These are phyloP conservation scores for Oreotragus oreotragus DNA, from an alignment of 2,113 vertebrate genomes.

Conservation along the genomic window DNA sequence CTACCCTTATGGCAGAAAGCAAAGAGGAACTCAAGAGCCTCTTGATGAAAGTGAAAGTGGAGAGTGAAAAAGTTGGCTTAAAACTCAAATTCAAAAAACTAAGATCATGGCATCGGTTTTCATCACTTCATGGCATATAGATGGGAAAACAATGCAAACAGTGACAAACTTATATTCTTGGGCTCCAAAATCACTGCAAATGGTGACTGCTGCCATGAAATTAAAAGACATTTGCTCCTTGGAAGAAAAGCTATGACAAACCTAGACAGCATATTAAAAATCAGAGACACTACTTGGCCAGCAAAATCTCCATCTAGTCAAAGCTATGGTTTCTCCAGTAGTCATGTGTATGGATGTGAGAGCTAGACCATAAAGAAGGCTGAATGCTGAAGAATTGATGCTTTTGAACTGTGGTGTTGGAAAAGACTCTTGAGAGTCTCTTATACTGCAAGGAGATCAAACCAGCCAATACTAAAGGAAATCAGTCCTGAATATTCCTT, in stretches of 20 bases:
- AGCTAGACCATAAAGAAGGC: neutral
- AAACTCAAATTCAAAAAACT: neutral
- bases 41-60: neutral
- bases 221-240: neutral
- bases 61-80: neutral
- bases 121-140: neutral
- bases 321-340: neutral
- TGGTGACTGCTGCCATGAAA: neutral
- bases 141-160: neutral
- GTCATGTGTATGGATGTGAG: neutral
- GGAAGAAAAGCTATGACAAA: neutral
- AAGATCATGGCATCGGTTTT: neutral
- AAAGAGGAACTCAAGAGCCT: neutral
- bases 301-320: neutral
- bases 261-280: neutral
- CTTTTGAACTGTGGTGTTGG: neutral
- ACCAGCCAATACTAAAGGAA: neutral
- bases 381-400: neutral
- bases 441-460: neutral
- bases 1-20: neutral
- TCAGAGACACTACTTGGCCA: neutral
- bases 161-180: neutral
- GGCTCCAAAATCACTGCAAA: neutral
- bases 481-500: neutral
- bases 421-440: neutral